Evolutionary conservation across 2,888 invertebrate species (phyloP).

Genomic region (Heterodera filipjevi): DNA sequence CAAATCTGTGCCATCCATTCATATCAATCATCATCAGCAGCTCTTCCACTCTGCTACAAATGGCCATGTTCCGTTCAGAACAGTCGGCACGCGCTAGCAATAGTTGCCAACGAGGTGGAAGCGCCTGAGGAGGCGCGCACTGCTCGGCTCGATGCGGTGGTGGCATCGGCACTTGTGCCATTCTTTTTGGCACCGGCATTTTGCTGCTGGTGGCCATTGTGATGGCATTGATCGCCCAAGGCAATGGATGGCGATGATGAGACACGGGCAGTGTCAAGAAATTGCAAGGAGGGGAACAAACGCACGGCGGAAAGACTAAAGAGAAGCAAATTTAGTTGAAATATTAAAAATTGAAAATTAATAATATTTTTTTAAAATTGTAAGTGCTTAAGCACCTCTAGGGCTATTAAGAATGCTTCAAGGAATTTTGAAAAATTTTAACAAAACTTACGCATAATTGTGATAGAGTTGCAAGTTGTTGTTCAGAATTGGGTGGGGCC

Average conservation of each 20-base stretch:
- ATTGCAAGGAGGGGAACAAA: slow-evolving; percentile 32
- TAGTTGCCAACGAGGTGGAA: not conserved
- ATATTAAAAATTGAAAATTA: too few relatives aligned
- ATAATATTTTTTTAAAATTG: too few relatives aligned
- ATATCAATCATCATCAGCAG: not conserved
- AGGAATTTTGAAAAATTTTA: too few relatives aligned
- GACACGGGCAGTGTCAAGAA: slow-evolving; percentile 33
- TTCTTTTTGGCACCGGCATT: not conserved
- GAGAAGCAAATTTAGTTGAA: too few relatives aligned
- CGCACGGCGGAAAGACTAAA: slow-evolving; percentile 32
- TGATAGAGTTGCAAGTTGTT: slow-evolving; percentile 30
- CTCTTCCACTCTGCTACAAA: not conserved
- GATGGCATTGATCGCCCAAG: not conserved
- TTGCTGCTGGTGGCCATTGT: not conserved
- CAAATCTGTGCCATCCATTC: slow-evolving; percentile 9
- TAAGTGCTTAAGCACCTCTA: too few relatives aligned
- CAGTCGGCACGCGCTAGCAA: not conserved
- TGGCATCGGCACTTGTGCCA: not conserved
- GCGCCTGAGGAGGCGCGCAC: not conserved
- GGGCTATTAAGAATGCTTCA: too few relatives aligned
- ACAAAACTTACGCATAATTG: slow-evolving; percentile 34
- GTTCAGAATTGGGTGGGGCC: slow-evolving; percentile 49
- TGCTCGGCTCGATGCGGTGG: not conserved
- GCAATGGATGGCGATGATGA: not conserved
- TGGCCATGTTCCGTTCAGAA: not conserved